phyloP scores from a whole-genome alignment of 2,797 vertebrate species.

The Trachurus trachurus region DNA sequence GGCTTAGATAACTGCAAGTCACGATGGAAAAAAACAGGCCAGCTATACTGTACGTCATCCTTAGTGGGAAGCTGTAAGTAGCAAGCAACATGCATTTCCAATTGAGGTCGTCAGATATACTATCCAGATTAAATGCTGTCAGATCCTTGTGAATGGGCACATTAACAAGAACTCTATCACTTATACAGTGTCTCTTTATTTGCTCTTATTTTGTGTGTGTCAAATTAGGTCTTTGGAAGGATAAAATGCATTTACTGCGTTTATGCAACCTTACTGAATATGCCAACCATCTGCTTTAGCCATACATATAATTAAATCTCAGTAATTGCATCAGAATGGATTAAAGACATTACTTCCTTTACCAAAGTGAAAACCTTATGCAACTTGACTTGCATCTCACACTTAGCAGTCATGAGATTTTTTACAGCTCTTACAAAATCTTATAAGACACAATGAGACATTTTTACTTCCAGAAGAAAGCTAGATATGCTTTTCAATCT shows the following conservation, averaged over 20 bases:
- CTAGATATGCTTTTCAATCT: background rate
- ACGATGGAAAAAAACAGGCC: conserved; percentile 31
- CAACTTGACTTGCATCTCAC: background rate
- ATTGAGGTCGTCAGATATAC: background rate
- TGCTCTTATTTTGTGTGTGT: background rate
- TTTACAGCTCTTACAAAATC: background rate
- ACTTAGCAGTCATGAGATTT: background rate
- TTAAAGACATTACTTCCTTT: background rate
- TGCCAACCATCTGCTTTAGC: background rate
- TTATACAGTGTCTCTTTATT: background rate
- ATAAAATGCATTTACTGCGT: background rate
- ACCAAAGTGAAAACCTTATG: background rate
- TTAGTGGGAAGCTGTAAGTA: conserved; percentile 16
- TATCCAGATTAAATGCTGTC: background rate
- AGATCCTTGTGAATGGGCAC: background rate
- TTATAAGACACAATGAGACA: background rate
- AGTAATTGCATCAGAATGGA: background rate
- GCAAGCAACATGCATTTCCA: conserved; percentile 10
- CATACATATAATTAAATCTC: background rate
- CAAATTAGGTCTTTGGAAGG: background rate
- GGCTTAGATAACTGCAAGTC: conserved; percentile 34
- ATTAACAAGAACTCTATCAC: background rate
- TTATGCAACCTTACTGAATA: background rate
- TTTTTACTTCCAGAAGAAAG: background rate
- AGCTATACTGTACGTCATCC: conserved; percentile 4